phyloP scores from a whole-genome alignment of 2,888 invertebrate species.

The Holacanthella duospinosa region DNA sequence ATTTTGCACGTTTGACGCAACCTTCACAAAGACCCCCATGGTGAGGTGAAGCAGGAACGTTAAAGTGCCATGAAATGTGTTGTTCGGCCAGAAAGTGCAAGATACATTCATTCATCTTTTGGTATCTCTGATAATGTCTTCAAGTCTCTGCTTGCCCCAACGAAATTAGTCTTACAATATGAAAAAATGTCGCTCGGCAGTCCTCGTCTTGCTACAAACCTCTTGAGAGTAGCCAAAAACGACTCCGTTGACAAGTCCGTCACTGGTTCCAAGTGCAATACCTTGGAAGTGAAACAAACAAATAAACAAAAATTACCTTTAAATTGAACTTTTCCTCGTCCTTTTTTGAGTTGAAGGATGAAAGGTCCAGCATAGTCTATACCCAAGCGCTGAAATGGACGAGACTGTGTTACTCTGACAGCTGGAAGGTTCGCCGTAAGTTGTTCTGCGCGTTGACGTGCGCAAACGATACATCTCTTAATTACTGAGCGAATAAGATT shows the following conservation, averaged over 20 bases:
- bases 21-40: conserved; percentile 17
- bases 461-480: conserved; percentile 22
- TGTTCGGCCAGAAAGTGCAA: no score
- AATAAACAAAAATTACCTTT: conserved; percentile 38
- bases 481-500: conserved; percentile 5
- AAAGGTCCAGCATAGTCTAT: conserved; percentile 28
- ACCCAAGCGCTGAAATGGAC: conserved; percentile 35
- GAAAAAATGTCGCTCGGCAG: conserved; percentile 15
- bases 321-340: conserved; percentile 20
- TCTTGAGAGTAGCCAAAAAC: conserved; percentile 6
- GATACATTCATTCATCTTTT: no score
- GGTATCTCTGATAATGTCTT: neutral
- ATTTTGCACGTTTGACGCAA: conserved; percentile 12
- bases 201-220: conserved; percentile 12
- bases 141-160: conserved; percentile 13
- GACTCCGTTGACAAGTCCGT: conserved; percentile 11
- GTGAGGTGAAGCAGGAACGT: conserved; percentile 19
- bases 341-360: conserved; percentile 15
- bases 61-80: conserved; percentile 24
- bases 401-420: conserved; percentile 25
- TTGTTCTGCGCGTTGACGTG: conserved; percentile 17
- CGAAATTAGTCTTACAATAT: conserved; percentile 23
- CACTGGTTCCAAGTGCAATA: conserved; percentile 33
- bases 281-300: conserved; percentile 37
- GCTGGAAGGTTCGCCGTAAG: conserved; percentile 38